Conservation (phyloP, 1,140 invertebrate genomes). For the Aphidius ervi region DNA sequence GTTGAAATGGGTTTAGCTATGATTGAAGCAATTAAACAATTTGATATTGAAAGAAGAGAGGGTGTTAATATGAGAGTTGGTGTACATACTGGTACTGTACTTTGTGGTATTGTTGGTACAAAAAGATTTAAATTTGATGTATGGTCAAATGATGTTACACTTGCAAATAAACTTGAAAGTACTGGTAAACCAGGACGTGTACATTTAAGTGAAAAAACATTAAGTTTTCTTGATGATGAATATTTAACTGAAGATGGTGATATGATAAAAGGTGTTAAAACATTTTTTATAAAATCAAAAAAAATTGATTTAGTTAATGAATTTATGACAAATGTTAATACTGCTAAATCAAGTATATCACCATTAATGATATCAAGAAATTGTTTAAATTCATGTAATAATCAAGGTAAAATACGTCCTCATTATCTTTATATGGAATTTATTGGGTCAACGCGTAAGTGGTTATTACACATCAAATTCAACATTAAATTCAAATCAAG, state of each 20-base stretch:
- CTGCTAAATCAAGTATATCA: constrained; percentile 40
- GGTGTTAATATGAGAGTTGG: constrained; percentile 91
- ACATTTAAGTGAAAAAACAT: constrained; percentile 87
- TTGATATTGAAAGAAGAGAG: constrained; percentile 78
- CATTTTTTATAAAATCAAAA: constrained; percentile 46
- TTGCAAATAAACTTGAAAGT: constrained; percentile 89
- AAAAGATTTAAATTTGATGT: constrained; percentile 90
- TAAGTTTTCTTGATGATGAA: constrained; percentile 71
- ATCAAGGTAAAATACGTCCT: constrained; percentile 38
- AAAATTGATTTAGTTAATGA: constrained; percentile 43
- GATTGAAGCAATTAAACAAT: constrained; percentile 84
- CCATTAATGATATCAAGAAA: constrained; percentile 43
- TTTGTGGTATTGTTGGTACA: constrained; percentile 87
- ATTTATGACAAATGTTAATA: constrained; percentile 35
- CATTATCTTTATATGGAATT: constrained; percentile 57
- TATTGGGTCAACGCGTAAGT: constrained; percentile 76
- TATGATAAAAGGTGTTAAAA: constrained; percentile 63
- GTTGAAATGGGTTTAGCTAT: constrained; percentile 85
- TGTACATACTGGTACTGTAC: constrained; percentile 84
- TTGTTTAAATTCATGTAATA: constrained; percentile 44
- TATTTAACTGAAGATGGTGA: constrained; percentile 85
- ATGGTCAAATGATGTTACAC: constrained; percentile 89
- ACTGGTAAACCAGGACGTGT: constrained; percentile 83
- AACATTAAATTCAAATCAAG: constrained; percentile 55
- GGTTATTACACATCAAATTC: constrained; percentile 83